Base-by-base conservation (phyloP, 1,140 invertebrate species). In the Campoletis sonorensis region DNA sequence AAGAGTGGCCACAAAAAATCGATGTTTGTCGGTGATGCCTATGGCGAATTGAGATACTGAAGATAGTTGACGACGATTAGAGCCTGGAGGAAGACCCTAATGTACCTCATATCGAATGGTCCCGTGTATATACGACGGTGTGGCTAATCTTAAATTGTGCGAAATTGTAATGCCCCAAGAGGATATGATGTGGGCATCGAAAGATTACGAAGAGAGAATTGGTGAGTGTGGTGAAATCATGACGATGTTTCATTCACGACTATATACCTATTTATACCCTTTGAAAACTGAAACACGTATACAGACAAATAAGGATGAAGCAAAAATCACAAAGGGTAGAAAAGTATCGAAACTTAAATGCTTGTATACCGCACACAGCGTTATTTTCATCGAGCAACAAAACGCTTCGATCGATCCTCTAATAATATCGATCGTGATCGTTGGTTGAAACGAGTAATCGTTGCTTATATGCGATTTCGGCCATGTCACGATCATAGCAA, bases 21-120 rank as follows among this genome's bases (percentile, higher is more conserved):
- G 85, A 87, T 87, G 85, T 83, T 82, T 23, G 78, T 79, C 40
- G 72, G 72, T 77, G 18, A 45, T 51, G 73, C 81, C 82, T 81
- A 84, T 81, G 72, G 80, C 82, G 86, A 84, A 87, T 87, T 87
- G 86, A 87, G 86, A 87, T 86, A 84, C 85, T 5, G 0, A 84
- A 86, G 85, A 85, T 80, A 86, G 84, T 86, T 87, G 86, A 86
- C 86, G 85, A 83, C 84, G 86, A 87, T 87, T 86, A 85, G 85
- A 45, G n/a, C 26, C 79, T n/a, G 67, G 18, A 49, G 70, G 30
- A 37, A 71, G 18, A 61, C 58, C 61, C 61, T 64, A 64, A 64
- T 64, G 23, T 26, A 27, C n/a, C 70, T 72, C 70, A 72, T 49
- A 72, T 26, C 33, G n/a, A 45, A 49, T 72, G 70, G 70, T 54